Conservation (phyloP, 2,888 invertebrate genomes). For the Amiota minor region DNA sequence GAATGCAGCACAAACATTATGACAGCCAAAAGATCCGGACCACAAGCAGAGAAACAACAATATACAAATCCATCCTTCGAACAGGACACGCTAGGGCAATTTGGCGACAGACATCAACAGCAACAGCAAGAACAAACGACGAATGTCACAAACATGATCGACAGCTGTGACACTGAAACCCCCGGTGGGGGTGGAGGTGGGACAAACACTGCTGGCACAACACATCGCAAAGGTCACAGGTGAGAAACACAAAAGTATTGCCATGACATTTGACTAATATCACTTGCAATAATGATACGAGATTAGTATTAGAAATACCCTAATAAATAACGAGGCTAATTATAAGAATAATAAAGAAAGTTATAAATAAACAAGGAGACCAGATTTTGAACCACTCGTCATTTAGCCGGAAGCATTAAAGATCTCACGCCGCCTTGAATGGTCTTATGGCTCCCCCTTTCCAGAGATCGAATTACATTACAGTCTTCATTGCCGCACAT, state of each 20-base stretch:
- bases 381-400: not conserved
- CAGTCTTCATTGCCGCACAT: too few relatives aligned
- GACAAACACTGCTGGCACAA: conserved; percentile 53
- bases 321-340: not conserved
- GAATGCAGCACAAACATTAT: conserved; percentile 55
- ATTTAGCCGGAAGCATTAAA: conserved; percentile 9
- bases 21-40: conserved; percentile 53
- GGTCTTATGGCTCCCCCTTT: too few relatives aligned
- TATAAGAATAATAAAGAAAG: not conserved
- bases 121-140: conserved; percentile 41
- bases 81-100: conserved; percentile 53
- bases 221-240: conserved; percentile 81
- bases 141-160: conserved; percentile 45
- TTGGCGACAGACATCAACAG: conserved; percentile 17
- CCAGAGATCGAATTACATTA: too few relatives aligned
- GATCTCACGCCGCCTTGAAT: not conserved
- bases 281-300: not conserved
- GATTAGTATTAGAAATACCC: not conserved
- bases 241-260: conserved; percentile 56
- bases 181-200: conserved; percentile 57
- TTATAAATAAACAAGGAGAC: not conserved
- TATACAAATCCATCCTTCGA: conserved; percentile 69
- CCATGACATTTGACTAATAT: not conserved
- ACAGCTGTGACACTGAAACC: conserved; percentile 57
- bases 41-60: conserved; percentile 53